These are phyloP conservation scores for Punctoribates punctum DNA, from an alignment of 2,888 invertebrate species.

Conservation along the genomic window DNA sequence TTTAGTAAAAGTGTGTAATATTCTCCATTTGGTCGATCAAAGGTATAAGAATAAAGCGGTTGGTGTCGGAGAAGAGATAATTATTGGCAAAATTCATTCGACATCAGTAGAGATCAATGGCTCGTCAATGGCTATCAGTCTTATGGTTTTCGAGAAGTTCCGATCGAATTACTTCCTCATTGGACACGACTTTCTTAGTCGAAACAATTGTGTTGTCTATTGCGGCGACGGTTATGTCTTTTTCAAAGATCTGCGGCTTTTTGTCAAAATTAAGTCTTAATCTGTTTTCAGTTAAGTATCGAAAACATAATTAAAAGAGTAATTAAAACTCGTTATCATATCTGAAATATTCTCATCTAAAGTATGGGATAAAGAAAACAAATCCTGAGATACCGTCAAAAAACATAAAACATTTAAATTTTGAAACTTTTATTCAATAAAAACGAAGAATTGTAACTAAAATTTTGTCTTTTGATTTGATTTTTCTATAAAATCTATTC, in stretches of 20 bases:
- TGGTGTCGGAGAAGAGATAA: not conserved
- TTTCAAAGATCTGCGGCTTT: not conserved
- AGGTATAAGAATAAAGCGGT: not conserved
- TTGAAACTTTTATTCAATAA: too few species aligned
- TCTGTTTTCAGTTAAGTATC: too few species aligned
- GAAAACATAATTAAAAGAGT: too few species aligned
- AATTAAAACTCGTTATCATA: too few species aligned
- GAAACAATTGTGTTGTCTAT: not conserved
- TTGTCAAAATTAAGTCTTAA: not conserved
- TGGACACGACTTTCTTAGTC: not conserved
- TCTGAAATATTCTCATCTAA: too few species aligned
- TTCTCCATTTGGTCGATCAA: not conserved
- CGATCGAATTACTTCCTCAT: not conserved
- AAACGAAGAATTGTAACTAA: too few species aligned
- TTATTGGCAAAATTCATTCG: slow-evolving; percentile 6
- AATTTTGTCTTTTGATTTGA: too few species aligned
- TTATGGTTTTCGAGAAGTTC: not conserved
- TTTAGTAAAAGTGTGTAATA: not conserved
- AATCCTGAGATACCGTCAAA: too few species aligned
- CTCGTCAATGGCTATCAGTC: not conserved
- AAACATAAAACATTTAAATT: too few species aligned
- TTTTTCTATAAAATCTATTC: too few species aligned
- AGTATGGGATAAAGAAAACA: too few species aligned
- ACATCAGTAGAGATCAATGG: not conserved
- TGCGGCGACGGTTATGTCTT: not conserved